Percentiles rank a stretch among this genome's conserved stretches.
Conservation (phyloP, 92 coral and sea anemone genomes). For the Isaurus tuberculatus region DNA sequence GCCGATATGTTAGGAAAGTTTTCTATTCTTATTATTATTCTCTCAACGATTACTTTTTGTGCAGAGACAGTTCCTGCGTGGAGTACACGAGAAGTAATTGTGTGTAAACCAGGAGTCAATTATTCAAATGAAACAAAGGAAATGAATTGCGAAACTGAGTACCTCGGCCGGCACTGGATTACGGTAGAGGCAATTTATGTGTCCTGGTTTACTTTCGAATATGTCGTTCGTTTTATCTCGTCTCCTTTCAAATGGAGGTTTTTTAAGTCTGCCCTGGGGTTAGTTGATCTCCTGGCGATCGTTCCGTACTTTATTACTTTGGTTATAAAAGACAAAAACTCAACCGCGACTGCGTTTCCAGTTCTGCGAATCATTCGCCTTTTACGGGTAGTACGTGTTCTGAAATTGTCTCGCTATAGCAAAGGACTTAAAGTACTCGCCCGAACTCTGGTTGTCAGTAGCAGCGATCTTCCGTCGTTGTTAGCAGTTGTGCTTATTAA, state of each 20-base stretch:
- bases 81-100: constrained; percentile 48
- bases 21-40: constrained; percentile 69
- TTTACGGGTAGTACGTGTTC: constrained; percentile 77
- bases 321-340: constrained; percentile 47
- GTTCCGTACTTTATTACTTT: constrained; percentile 82
- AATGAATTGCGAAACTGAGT: constrained; percentile 22
- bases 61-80: constrained; percentile 73
- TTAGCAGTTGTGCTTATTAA: constrained; percentile 80
- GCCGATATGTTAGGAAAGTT: constrained; percentile 80
- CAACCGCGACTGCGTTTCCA: constrained; percentile 67
- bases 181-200: constrained; percentile 80
- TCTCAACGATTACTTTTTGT: constrained; percentile 88
- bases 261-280: constrained; percentile 77
- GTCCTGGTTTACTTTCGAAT: constrained; percentile 90
- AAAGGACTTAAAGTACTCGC: constrained; percentile 82
- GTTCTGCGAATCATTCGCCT: constrained; percentile 78
- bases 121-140: constrained; percentile 22
- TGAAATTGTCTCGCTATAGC: constrained; percentile 93
- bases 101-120: constrained; percentile 19
- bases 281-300: constrained; percentile 84
- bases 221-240: constrained; percentile 63
- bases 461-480: constrained; percentile 85
- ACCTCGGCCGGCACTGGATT: constrained; percentile 64
- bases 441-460: constrained; percentile 79
- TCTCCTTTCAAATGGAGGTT: constrained; percentile 77